phyloP scores from a whole-genome alignment of 2,888 invertebrate genomes.

The Parascotia fuliginaria region DNA sequence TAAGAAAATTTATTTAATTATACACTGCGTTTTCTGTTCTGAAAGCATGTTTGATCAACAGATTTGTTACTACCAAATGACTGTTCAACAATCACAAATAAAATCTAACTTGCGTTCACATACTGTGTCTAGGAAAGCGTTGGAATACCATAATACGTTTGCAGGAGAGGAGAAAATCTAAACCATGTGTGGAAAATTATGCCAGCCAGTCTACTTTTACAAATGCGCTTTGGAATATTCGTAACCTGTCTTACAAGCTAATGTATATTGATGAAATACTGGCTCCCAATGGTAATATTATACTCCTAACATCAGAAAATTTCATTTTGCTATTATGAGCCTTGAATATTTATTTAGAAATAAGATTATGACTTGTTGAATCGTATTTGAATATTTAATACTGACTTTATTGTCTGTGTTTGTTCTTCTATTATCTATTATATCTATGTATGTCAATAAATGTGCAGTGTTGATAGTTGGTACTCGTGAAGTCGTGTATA shows the following conservation, averaged over 20 bases:
- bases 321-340: conserved; percentile 3
- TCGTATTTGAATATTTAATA: conserved; percentile 15
- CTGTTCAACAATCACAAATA: neutral
- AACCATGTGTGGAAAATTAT: conserved; percentile 41
- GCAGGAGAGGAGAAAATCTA: conserved; percentile 41
- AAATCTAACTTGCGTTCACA: conserved; percentile 1
- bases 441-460: conserved; percentile 18
- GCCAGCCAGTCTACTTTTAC: conserved; percentile 50
- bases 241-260: conserved; percentile 50
- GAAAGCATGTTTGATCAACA: too few relatives aligned
- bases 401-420: conserved; percentile 13
- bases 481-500: conserved; percentile 5
- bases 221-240: conserved; percentile 47
- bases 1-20: too few relatives aligned
- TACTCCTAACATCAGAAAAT: conserved; percentile 12
- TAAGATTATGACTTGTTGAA: conserved; percentile 5
- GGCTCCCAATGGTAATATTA: conserved; percentile 8
- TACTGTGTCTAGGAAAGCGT: conserved; percentile 11
- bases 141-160: conserved; percentile 6
- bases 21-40: too few relatives aligned
- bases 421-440: conserved; percentile 19
- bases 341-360: neutral
- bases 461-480: neutral
- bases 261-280: conserved; percentile 41
- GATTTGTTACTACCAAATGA: too few relatives aligned